These are phyloP conservation scores for Oryzaephilus surinamensis DNA, from an alignment of 1,140 invertebrate species.

Conservation along the genomic window DNA sequence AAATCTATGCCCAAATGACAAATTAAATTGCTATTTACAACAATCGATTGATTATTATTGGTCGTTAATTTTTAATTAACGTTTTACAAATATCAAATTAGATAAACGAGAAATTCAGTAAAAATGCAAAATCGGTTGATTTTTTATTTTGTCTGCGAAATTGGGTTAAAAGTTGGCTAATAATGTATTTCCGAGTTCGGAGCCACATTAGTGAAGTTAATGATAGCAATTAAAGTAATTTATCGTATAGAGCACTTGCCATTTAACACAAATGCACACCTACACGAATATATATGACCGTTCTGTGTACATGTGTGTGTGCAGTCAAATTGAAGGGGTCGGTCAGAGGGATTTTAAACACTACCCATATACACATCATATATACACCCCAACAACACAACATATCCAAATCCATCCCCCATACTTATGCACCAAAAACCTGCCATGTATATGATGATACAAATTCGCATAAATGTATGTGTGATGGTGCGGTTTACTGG, in stretches of 20 bases:
- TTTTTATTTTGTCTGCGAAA: not conserved
- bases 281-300: not conserved
- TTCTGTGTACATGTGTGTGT: too few species aligned
- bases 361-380: too few species aligned
- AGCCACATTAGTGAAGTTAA: constrained; percentile 20
- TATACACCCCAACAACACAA: too few species aligned
- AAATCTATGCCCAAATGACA: too few species aligned
- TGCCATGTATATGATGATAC: too few species aligned
- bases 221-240: constrained; percentile 23
- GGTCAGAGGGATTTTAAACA: too few species aligned
- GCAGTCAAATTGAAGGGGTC: constrained; percentile 10
- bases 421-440: too few species aligned
- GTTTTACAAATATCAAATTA: too few species aligned
- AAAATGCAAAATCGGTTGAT: not conserved
- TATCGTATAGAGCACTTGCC: constrained; percentile 14
- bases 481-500: constrained; percentile 15
- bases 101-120: not conserved
- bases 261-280: constrained; percentile 6
- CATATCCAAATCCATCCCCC: too few species aligned
- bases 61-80: too few species aligned
- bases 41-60: too few species aligned
- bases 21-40: too few species aligned
- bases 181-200: constrained; percentile 1
- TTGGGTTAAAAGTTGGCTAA: not conserved
- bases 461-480: not conserved